Base-by-base conservation (phyloP, 2,888 invertebrate species). In the Embidobia sp. region DNA sequence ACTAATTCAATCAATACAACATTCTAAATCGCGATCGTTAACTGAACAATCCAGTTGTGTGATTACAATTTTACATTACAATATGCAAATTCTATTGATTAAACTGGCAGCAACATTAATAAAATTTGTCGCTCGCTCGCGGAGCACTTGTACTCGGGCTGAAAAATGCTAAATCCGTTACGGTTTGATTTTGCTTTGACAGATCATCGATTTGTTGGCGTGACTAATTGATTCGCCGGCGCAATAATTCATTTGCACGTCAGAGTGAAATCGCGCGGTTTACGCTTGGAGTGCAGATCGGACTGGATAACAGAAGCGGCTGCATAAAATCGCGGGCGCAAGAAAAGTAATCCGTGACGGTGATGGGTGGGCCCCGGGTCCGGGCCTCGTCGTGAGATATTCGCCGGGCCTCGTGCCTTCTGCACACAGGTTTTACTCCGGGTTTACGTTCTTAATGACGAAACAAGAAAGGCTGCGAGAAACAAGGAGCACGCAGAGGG, bases 361-460 rank as follows among this genome's bases (percentile, higher is more conserved):
- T 10, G 29, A 48, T 35, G 51, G 51, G 51, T 51, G 51, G 51
- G 51, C 37, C 22, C 7, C n/a, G n/a, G 15, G 11, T 42, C 18
- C 13, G 3, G 37, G 27, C n/a, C 7, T 22, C 19, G 15, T 13
- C 40, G 16, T 29, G 33, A 16, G 27, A 27, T 22, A 42, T 48
- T 57, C 31, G 13, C 5, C 15, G 11, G 48, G 49, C 33, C 18
- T 19, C 49, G 33, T 15, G 40, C 13, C 19, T 33, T 35, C 48
- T 59, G 48, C 42, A 44, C 53, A 61, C 40, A 13, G 31, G n/a
- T n/a, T n/a, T n/a, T n/a, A n/a, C n/a, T n/a, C n/a, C 27, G 55
- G 40, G 46, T 79, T 77, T 69, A 69, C 70, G 74, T 77, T 66
- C 40, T 40, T 33, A 35, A 27, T 37, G 40, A 70, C 63, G 29